Percentiles rank a stretch among this genome's conserved stretches.
Conservation (phyloP, 2,797 vertebrate genomes). For the Simalia tracyae region DNA sequence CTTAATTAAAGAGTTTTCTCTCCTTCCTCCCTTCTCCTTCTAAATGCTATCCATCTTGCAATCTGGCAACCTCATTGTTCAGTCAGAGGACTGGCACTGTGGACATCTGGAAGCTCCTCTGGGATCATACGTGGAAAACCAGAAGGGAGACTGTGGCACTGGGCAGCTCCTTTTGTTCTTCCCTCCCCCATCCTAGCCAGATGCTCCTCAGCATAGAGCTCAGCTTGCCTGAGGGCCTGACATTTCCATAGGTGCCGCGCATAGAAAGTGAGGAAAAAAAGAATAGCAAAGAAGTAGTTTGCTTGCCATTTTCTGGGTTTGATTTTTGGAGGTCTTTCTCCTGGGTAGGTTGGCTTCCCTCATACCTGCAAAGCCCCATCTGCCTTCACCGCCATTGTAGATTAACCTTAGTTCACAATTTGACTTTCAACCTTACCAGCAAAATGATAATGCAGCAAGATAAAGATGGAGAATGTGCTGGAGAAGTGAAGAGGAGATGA, state of each 20-base stretch:
- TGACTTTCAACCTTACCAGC: not conserved
- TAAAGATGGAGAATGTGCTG: not conserved
- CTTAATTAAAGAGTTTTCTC: not conserved
- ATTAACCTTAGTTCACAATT: not conserved
- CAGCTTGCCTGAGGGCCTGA: not conserved
- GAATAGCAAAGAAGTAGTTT: slow-evolving; percentile 31
- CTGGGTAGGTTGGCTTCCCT: not conserved
- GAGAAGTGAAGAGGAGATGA: not conserved
- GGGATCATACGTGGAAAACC: not conserved
- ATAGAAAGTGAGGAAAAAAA: slow-evolving; percentile 36
- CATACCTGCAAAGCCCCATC: not conserved
- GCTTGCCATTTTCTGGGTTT: not conserved
- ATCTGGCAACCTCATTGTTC: accelerated
- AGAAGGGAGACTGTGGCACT: not conserved
- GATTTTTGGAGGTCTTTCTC: not conserved
- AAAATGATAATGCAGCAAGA: not conserved
- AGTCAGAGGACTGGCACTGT: not conserved
- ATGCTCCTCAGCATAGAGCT: not conserved
- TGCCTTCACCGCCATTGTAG: not conserved
- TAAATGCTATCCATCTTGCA: accelerated
- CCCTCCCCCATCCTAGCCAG: not conserved
- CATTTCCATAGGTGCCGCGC: slow-evolving; percentile 10
- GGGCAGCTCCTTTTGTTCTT: not conserved
- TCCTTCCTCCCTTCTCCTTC: not conserved
- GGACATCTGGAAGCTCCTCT: not conserved